These are phyloP conservation scores for Imbricaverruca yamaguchii DNA, from an alignment of 2,888 invertebrate genomes.

Conservation along the genomic window DNA sequence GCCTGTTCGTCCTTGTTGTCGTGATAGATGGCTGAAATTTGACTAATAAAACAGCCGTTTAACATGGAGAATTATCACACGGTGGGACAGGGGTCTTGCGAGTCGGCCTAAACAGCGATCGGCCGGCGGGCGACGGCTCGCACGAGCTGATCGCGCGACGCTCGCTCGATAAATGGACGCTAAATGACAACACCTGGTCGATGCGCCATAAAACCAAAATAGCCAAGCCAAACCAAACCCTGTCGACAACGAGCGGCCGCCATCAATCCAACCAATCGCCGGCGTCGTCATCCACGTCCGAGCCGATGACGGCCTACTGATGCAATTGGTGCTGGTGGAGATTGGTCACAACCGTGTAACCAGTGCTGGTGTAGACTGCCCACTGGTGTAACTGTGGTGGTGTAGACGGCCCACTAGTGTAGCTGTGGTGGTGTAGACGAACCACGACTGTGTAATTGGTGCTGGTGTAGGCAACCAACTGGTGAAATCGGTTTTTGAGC, in stretches of 20 bases:
- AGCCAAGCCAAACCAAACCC: not conserved
- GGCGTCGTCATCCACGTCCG: not conserved
- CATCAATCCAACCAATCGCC: not conserved
- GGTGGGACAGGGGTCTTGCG: not conserved
- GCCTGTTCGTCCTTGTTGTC: not conserved
- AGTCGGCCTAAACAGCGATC: not conserved
- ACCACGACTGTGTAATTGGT: too few relatives aligned
- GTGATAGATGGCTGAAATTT: not conserved
- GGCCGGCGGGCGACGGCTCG: not conserved
- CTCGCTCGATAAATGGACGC: not conserved
- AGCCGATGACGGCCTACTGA: not conserved
- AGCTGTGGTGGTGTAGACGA: too few relatives aligned
- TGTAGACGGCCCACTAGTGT: too few relatives aligned
- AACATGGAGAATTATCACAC: constrained; percentile 5
- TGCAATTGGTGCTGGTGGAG: not conserved
- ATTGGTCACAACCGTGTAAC: not conserved
- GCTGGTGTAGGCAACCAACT: too few relatives aligned
- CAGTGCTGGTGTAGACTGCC: too few relatives aligned
- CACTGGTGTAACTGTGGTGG: too few relatives aligned
- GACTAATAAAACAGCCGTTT: constrained; percentile 7
- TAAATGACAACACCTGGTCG: too few relatives aligned
- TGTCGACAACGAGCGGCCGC: not conserved
- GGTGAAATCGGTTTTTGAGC: too few relatives aligned
- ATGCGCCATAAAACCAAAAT: too few relatives aligned
- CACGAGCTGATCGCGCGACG: not conserved